These are phyloP conservation scores for Myotis planiceps DNA, from an alignment of 2,797 vertebrate species.

Conservation along the genomic window DNA sequence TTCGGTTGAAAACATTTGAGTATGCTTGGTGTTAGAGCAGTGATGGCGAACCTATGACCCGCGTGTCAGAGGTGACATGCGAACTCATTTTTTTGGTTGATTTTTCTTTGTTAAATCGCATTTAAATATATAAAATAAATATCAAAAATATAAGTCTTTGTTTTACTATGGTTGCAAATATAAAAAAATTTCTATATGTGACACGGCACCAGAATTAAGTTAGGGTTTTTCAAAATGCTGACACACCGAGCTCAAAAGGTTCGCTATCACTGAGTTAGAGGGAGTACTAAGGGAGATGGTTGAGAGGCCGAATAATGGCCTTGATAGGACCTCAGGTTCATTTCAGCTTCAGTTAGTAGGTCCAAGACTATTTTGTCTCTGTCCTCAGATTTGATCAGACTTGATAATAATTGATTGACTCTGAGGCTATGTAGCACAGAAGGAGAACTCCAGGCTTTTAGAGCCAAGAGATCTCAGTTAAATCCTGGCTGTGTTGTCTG, in stretches of 20 bases:
- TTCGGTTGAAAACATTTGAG: not conserved
- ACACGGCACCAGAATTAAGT: no score
- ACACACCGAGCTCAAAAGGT: no score
- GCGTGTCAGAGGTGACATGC: no score
- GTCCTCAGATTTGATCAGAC: not conserved
- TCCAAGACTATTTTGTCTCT: not conserved
- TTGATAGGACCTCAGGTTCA: not conserved
- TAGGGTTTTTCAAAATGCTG: no score
- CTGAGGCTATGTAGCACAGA: not conserved
- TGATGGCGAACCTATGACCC: no score
- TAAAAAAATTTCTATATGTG: no score
- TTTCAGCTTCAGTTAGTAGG: not conserved
- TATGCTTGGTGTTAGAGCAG: not conserved
- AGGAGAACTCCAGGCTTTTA: not conserved
- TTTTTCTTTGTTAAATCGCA: no score
- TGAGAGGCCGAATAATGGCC: not conserved
- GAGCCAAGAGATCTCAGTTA: not conserved
- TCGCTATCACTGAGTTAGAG: no score
- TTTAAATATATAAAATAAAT: no score
- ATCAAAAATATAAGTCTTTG: no score
- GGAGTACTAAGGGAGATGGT: not conserved
- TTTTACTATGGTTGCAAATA: no score
- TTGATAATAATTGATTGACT: not conserved
- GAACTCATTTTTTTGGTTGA: no score
- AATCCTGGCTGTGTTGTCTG: not conserved